Evolutionary conservation across 1,140 invertebrate genomes (phyloP), one percentile per base, ranked within the genome.

Genomic region (Drosophila bocqueti): DNA sequence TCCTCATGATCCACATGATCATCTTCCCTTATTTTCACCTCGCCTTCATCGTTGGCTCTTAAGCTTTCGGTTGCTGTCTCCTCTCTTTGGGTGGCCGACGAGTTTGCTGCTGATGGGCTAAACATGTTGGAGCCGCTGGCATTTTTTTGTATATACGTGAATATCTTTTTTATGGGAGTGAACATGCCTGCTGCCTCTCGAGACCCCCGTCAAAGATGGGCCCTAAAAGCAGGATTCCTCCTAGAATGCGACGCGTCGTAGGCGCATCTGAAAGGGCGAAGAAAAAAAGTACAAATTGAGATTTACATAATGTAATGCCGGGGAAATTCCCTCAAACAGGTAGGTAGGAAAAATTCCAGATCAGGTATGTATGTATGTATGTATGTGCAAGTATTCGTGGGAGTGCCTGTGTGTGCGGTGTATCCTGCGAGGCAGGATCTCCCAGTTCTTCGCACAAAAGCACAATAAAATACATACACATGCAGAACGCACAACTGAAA

Each of bases 81-180:
- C 24, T 47, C 59, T 45, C n/a, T 7, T 47, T 57, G 18, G n/a
- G 26, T 59, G 36, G 47, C 54, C 50, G 38, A 4, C n/a, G 47
- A 46, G 47, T 46, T 64, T 46, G 50, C 10, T 52, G 61, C 60
- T 66, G 67, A 54, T 59, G 65, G 66, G 50, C 92, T 86, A 67
- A 93, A 93, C 77, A 93, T 82, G 16, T 76, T 84, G 10, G 80
- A 81, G 46, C 81, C 75, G 77, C 72, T 93, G 38, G 91, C 92
- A 93, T 92, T 93, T 75, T 93, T 93, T 75, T 93, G 92, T 79
- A 93, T 92, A 62, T 91, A 92, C 50, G 87, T 93, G 49, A 93
- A 87, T 45, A 93, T 91, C 49, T 92, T 92, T 61, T 93, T 93
- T 34, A 93, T 89, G 54, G 92, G 92, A 82, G 63, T 89, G 69